These are phyloP conservation scores for Dolomedes plantarius DNA, from an alignment of 2,888 invertebrate genomes.

Conservation along the genomic window DNA sequence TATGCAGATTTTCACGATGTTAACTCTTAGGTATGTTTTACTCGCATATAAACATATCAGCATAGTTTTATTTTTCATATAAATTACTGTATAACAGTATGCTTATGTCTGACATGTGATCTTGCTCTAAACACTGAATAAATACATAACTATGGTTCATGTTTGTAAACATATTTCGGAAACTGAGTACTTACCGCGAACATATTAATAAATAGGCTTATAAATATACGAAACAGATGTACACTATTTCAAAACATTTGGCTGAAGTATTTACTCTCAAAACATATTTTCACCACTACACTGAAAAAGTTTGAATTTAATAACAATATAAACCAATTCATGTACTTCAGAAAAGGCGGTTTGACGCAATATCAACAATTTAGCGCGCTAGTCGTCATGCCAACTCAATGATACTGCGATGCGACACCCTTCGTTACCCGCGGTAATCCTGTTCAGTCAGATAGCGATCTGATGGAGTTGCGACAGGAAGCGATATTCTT, in stretches of 20 bases:
- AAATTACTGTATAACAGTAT: not conserved
- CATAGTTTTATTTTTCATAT: not conserved
- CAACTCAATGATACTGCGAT: conserved; percentile 13
- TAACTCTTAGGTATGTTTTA: too few species aligned
- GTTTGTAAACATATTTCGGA: not conserved
- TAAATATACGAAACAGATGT: not conserved
- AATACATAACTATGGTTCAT: not conserved
- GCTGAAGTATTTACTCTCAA: not conserved
- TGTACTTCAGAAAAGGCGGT: not conserved
- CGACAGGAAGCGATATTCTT: not conserved
- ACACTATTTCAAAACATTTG: not conserved
- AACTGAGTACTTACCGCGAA: not conserved
- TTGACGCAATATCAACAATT: conserved; percentile 31
- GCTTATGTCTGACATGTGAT: not conserved
- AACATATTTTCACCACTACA: not conserved
- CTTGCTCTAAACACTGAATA: not conserved
- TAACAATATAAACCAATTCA: not conserved
- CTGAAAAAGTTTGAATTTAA: not conserved
- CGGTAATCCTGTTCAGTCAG: not conserved
- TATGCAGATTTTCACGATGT: too few species aligned
- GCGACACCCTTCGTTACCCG: not conserved
- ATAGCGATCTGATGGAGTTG: not conserved
- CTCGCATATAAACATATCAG: too few species aligned
- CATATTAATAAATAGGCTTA: not conserved
- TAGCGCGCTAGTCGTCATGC: conserved; percentile 46